Percentiles rank a stretch among this genome's conserved stretches.
Conservation (phyloP, 2,113 vertebrate genomes). For the Tympanuchus pallidicinctus region DNA sequence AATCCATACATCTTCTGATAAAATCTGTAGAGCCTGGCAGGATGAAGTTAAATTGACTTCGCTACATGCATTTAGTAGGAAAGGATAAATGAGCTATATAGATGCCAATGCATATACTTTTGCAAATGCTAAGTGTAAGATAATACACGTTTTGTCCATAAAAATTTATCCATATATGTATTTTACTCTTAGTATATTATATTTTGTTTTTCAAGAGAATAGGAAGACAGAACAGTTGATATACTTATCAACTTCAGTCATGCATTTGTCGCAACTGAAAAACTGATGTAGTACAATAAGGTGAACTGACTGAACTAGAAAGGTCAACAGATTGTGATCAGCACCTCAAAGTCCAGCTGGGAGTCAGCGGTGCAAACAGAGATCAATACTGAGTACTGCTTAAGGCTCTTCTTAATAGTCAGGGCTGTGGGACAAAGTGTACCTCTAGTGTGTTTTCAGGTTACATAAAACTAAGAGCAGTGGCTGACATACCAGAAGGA, state of each 20-base stretch:
- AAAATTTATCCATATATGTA: not conserved
- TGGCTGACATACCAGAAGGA: too few relatives aligned
- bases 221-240: not conserved
- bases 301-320: not conserved
- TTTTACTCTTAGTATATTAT: not conserved
- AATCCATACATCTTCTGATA: not conserved
- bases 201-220: not conserved
- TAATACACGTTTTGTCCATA: not conserved
- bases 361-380: not conserved
- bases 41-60: constrained; percentile 7
- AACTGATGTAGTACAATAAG: not conserved
- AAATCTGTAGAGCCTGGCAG: not conserved
- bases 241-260: not conserved
- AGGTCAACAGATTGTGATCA: not conserved
- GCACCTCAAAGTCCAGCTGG: not conserved
- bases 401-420: not conserved
- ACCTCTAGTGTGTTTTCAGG: too few relatives aligned
- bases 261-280: not conserved
- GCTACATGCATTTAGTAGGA: not conserved
- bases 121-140: not conserved
- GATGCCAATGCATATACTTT: not conserved
- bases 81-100: constrained; percentile 34
- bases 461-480: too few relatives aligned
- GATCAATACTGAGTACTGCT: not conserved
- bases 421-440: too few relatives aligned